These are phyloP conservation scores for Microcebus ravelobensis DNA, from an alignment of 2,113 vertebrate genomes.

Conservation along the genomic window DNA sequence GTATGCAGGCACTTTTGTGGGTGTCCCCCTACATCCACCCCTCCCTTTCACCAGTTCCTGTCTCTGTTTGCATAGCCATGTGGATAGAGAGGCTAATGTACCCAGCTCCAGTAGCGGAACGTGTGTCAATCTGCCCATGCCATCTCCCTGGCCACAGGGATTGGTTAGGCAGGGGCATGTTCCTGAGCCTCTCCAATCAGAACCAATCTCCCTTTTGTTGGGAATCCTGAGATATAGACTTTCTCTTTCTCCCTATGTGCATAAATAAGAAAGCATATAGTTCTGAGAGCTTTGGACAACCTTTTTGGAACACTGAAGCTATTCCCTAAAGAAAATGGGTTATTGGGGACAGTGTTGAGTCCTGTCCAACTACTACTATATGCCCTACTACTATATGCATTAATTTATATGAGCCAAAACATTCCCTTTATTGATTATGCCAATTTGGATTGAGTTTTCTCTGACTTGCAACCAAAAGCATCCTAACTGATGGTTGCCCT, in stretches of 20 bases:
- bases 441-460: not conserved
- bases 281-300: conserved; percentile 5
- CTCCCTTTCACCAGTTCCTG: not conserved
- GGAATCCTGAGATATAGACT: not conserved
- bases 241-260: not conserved
- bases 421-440: not conserved
- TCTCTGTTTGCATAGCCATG: not conserved
- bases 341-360: not conserved
- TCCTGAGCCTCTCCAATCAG: not conserved
- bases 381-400: not conserved
- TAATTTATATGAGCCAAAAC: not conserved
- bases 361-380: too few relatives aligned
- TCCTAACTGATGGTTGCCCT: not conserved
- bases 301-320: not conserved
- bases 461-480: not conserved
- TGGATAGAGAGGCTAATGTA: not conserved
- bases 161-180: not conserved
- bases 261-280: not conserved
- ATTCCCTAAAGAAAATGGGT: conserved; percentile 6
- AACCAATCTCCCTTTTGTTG: not conserved
- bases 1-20: not conserved
- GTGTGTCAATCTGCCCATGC: not conserved
- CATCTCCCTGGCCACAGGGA: not conserved
- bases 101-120: not conserved
- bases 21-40: not conserved